phyloP scores from a whole-genome alignment of 2,888 invertebrate species.

The Doris montereyensis region DNA sequence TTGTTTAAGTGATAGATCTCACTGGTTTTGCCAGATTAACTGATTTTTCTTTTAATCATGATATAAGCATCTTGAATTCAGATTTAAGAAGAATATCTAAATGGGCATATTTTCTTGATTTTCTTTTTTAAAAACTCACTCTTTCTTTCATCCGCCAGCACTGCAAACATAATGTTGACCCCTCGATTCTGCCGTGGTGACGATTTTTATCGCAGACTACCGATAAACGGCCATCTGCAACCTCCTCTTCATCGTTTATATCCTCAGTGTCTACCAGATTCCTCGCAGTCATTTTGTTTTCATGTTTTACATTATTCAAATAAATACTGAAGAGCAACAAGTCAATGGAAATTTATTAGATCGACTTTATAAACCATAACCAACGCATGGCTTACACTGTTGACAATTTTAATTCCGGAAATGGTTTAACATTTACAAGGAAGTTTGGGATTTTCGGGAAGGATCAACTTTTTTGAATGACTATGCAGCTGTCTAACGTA shows the following conservation, averaged over 20 bases:
- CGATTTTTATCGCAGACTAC: conserved; percentile 83
- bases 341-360: background rate
- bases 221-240: conserved; percentile 73
- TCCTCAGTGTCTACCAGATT: conserved; percentile 42
- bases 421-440: background rate
- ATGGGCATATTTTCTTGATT: background rate
- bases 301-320: background rate
- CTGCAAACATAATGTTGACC: conserved; percentile 80
- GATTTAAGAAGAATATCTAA: no score
- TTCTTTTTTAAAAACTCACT: conserved; percentile 66
- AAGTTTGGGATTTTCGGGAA: no score
- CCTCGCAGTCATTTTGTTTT: conserved; percentile 35
- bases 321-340: background rate
- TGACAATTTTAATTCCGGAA: background rate
- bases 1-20: no score
- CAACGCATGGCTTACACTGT: background rate
- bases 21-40: no score
- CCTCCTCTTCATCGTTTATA: conserved; percentile 55
- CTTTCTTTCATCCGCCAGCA: conserved; percentile 89
- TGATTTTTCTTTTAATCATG: no score
- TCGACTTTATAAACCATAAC: background rate
- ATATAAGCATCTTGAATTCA: no score
- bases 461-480: no score
- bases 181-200: conserved; percentile 83
- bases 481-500: background rate